Percentiles rank a stretch among this genome's conserved stretches.
These are phyloP conservation scores for Cataglyphis rosenhaueri DNA, from an alignment of 2,888 invertebrate genomes.

Conservation along the genomic window DNA sequence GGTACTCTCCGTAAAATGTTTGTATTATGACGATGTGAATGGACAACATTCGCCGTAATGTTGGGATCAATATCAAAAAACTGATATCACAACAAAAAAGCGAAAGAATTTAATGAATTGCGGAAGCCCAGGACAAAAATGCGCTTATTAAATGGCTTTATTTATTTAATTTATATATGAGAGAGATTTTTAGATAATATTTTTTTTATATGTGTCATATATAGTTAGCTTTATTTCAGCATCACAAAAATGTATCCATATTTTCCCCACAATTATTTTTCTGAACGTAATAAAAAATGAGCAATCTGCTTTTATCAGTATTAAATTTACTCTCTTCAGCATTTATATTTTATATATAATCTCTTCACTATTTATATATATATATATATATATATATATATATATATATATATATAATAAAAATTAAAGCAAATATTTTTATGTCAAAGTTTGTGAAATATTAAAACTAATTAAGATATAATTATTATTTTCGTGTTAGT, in stretches of 20 bases:
- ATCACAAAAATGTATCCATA: neutral
- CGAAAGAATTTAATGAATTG: neutral
- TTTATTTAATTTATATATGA: neutral
- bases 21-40: neutral
- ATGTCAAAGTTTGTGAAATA: neutral
- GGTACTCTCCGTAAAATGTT: neutral
- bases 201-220: neutral
- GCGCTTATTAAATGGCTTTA: neutral
- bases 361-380: neutral
- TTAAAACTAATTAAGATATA: neutral
- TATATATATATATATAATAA: neutral
- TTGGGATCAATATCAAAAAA: neutral
- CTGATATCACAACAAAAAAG: neutral
- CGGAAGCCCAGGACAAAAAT: neutral
- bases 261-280: neutral
- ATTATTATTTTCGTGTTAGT: neutral
- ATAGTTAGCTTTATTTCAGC: neutral
- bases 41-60: neutral
- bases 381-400: neutral
- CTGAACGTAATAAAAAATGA: neutral
- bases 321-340: neutral
- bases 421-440: neutral
- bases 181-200: neutral
- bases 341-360: neutral
- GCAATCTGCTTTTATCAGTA: neutral